Percentiles rank a stretch among this genome's conserved stretches.
phyloP scores from a whole-genome alignment of 2,888 invertebrate species.

The Brenthis daphne region DNA sequence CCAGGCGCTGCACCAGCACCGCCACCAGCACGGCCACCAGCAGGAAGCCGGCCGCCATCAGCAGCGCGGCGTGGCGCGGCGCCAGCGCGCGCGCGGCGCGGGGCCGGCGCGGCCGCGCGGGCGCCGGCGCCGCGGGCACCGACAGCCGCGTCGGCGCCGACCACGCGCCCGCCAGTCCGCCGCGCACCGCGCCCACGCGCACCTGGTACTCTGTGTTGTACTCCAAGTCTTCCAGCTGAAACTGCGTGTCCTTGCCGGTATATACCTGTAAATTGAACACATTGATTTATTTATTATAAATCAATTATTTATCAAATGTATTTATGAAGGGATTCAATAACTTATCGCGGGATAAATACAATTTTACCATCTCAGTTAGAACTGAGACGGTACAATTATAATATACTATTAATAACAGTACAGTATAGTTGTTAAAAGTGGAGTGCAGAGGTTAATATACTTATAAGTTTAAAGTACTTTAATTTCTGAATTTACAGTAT shows the following conservation, averaged over 20 bases:
- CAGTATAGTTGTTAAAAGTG: too few relatives aligned
- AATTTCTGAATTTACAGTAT: too few relatives aligned
- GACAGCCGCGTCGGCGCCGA: constrained; percentile 84
- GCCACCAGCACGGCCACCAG: constrained; percentile 84
- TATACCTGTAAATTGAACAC: constrained; percentile 81
- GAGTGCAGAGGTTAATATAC: too few relatives aligned
- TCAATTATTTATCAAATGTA: neutral
- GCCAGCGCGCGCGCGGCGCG: constrained; percentile 79
- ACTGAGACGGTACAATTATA: too few relatives aligned
- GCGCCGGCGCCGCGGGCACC: constrained; percentile 73
- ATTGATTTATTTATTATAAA: neutral
- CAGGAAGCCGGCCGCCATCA: constrained; percentile 83
- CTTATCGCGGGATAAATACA: too few relatives aligned
- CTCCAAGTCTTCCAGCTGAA: constrained; percentile 86
- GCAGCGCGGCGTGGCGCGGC: constrained; percentile 83
- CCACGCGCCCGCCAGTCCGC: constrained; percentile 86
- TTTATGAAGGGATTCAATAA: neutral
- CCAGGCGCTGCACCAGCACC: constrained; percentile 82
- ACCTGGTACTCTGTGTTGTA: constrained; percentile 89
- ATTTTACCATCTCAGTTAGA: too few relatives aligned
- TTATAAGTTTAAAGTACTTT: too few relatives aligned
- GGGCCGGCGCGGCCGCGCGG: constrained; percentile 84
- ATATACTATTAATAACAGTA: too few relatives aligned
- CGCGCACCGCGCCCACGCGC: constrained; percentile 90
- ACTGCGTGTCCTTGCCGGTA: constrained; percentile 84